Evolutionary conservation across 2,797 vertebrate species (phyloP).

Genomic region (Sibirionetta formosa): DNA sequence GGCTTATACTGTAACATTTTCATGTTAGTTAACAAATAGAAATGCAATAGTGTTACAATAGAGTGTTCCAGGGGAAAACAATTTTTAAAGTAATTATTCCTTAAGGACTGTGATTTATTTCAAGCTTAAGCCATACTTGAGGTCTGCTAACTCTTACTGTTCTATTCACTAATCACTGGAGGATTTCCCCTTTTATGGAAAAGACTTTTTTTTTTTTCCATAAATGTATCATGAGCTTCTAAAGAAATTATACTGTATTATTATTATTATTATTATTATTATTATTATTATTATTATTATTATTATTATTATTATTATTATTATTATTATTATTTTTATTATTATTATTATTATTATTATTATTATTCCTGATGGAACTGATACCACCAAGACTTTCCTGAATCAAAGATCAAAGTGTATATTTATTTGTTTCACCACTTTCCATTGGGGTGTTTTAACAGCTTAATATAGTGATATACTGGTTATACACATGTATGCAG

Average conservation of each 20-base stretch:
- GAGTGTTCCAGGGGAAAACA: not conserved
- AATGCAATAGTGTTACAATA: not conserved
- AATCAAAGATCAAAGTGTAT: not conserved
- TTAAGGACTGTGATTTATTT: not conserved
- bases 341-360: not conserved
- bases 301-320: no score
- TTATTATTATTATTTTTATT: not conserved
- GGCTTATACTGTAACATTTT: not conserved
- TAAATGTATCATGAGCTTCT: not conserved
- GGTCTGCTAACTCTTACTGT: not conserved
- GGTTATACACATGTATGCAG: accelerated
- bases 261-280: not conserved
- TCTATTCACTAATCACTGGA: not conserved
- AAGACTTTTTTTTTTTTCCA: not conserved
- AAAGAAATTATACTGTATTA: not conserved
- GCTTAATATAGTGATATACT: accelerated
- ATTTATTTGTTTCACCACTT: not conserved
- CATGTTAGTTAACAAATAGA: not conserved
- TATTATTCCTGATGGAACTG: not conserved
- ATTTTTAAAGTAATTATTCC: not conserved
- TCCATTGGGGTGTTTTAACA: not conserved
- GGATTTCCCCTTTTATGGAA: not conserved
- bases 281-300: no score
- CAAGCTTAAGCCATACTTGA: not conserved
- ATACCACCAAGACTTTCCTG: not conserved